Percentiles rank a stretch among this genome's conserved stretches.
Evolutionary conservation across 2,113 vertebrate genomes (phyloP).

Genomic region (Labeo catla): DNA sequence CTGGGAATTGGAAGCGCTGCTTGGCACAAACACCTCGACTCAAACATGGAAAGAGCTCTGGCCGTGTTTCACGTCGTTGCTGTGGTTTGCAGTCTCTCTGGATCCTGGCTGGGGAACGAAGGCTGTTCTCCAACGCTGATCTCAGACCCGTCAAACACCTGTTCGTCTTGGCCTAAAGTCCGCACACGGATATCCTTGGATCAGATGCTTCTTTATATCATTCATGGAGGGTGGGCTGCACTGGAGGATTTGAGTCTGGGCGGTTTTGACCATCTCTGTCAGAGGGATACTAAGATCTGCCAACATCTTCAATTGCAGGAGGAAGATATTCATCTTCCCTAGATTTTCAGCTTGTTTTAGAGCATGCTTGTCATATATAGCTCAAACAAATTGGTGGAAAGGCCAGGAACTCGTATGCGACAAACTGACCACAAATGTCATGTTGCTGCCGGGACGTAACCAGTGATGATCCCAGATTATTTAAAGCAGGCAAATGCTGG

Average conservation of each 20-base stretch:
- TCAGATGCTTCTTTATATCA: conserved; percentile 22
- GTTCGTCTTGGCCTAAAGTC: conserved; percentile 48
- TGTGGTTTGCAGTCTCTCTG: conserved; percentile 38
- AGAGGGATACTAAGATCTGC: background rate
- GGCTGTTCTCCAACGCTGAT: conserved; percentile 30
- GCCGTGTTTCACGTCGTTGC: conserved; percentile 39
- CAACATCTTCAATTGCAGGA: background rate
- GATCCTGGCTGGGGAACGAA: conserved; percentile 45
- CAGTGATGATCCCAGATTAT: conserved; percentile 4
- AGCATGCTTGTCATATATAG: background rate
- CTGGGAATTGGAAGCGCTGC: conserved; percentile 10
- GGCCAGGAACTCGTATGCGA: background rate
- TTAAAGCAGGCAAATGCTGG: conserved; percentile 7
- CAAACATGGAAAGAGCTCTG: conserved; percentile 39
- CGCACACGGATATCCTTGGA: conserved; percentile 23
- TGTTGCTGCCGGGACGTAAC: background rate
- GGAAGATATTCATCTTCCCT: background rate
- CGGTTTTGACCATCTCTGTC: background rate
- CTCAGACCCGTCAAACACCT: conserved; percentile 58
- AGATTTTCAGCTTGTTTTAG: background rate
- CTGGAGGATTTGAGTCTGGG: background rate
- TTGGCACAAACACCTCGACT: conserved; percentile 24
- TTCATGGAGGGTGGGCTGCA: background rate
- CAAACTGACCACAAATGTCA: conserved; percentile 13
- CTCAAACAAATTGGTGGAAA: background rate